Base-by-base conservation (phyloP, 2,888 invertebrate genomes). In the Palloptera scutellata region DNA sequence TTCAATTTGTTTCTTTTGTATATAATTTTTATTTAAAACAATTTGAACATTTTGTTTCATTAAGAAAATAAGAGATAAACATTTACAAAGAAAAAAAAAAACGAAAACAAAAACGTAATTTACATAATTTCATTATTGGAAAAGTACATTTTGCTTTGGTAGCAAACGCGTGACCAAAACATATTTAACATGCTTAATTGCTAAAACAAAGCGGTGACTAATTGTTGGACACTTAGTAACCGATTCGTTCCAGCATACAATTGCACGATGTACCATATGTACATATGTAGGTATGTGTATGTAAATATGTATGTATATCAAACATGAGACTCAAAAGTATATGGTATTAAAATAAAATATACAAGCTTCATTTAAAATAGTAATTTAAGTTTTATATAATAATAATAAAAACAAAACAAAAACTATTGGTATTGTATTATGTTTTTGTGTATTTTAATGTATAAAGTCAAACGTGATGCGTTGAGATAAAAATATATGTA, bases 51-150 rank as follows among this genome's bases (percentile, higher is more conserved):
- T 43, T 58, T 10, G n/a, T 19, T 42, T 43, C 13, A 57, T 15
- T 43, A 58, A 19, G 15, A 59, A 15, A 45, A 68, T 61, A 69
- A 42, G 63, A 30, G 8, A 66, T 42, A 41, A 13, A 77, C 73
- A 74, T 75, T 74, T 75, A 73, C 73, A 77, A 30, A 58, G 43
- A 40, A 41, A 41, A 13, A 42, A 41, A 58, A 58, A 43, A 58
- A 58, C 58, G 45, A 58, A 45, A 45, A 59, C 20, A 43, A 20
- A 59, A 20, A 20, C 12, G 42, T 59, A 20, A 45, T 59, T 43
- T 54, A 19, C 54, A 20, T 12, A 20, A 19, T 17, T 54, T 54
- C 15, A 52, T 17, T 53, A 53, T 53, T 53, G 17, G 6, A 53
- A 53, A 20, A 6, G 30, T 6, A 30, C 30, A 30, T 30, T 30